Conservation (phyloP, 2,888 invertebrate genomes). For the Cephus rjabovi region DNA sequence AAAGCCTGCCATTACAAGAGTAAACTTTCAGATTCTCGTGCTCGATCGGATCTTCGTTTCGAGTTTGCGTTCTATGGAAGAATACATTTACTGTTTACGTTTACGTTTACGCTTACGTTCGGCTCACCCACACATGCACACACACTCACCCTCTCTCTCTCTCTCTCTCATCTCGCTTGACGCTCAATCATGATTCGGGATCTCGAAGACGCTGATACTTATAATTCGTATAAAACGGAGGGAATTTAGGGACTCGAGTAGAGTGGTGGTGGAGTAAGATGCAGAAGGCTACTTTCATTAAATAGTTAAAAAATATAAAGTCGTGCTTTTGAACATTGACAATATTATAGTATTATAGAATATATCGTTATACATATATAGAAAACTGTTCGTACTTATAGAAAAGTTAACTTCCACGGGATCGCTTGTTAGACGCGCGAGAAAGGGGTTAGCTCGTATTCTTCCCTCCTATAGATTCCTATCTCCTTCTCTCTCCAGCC, state of each 20-base stretch:
- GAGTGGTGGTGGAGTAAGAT: no score
- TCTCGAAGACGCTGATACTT: constrained; percentile 53
- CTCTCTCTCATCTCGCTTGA: background rate
- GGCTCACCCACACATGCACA: constrained; percentile 13
- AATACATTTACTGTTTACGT: background rate
- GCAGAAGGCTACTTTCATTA: constrained; percentile 3
- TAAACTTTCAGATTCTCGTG: constrained; percentile 7
- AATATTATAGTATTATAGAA: constrained; percentile 4
- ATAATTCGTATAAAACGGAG: constrained; percentile 2
- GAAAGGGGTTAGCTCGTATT: background rate
- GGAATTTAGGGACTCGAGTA: background rate
- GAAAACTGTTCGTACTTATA: background rate
- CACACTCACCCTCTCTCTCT: constrained; percentile 6
- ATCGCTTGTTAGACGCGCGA: background rate
- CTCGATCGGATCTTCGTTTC: background rate
- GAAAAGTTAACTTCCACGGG: background rate
- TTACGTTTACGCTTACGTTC: constrained; percentile 12
- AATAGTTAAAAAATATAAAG: constrained; percentile 27
- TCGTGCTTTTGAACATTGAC: constrained; percentile 19
- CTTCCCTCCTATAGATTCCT: background rate
- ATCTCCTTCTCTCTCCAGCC: background rate
- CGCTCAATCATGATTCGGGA: constrained; percentile 31
- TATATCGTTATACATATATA: background rate
- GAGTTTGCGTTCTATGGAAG: no score
- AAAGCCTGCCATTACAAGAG: background rate